Evolutionary conservation across 2,797 vertebrate genomes (phyloP).

Genomic region (Leontocebus nigricollis): DNA sequence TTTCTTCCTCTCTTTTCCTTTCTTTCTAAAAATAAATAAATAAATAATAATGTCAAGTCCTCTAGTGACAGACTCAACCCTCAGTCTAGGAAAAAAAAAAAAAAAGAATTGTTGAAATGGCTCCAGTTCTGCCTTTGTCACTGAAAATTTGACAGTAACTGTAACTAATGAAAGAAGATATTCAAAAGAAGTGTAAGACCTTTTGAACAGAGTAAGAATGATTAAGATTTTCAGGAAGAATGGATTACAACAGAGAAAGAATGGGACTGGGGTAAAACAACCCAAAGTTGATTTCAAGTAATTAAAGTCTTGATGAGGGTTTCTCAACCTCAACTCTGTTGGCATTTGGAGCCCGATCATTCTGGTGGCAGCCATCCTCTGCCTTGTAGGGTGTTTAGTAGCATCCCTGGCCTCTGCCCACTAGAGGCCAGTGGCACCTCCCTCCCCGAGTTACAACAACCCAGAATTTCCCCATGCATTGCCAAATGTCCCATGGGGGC

Average conservation of each 20-base stretch:
- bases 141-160: neutral
- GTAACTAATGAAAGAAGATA: neutral
- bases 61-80: too few species aligned
- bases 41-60: too few species aligned
- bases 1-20: too few species aligned
- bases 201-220: neutral
- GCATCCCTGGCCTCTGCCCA: neutral
- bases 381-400: neutral
- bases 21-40: too few species aligned
- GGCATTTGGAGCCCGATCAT: neutral
- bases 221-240: constrained; percentile 13
- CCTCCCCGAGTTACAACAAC: neutral
- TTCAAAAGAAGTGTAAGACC: neutral
- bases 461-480: neutral
- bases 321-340: fast-evolving
- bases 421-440: neutral
- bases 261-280: neutral
- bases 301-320: neutral
- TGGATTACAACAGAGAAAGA: neutral
- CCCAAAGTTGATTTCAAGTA: neutral
- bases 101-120: neutral
- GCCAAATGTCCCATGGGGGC: neutral
- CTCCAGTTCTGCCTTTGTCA: neutral
- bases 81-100: too few species aligned
- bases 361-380: neutral